Percentiles rank a stretch among this genome's conserved stretches.
Evolutionary conservation across 2,888 invertebrate genomes (phyloP).

Genomic region (Craniophora ligustri): DNA sequence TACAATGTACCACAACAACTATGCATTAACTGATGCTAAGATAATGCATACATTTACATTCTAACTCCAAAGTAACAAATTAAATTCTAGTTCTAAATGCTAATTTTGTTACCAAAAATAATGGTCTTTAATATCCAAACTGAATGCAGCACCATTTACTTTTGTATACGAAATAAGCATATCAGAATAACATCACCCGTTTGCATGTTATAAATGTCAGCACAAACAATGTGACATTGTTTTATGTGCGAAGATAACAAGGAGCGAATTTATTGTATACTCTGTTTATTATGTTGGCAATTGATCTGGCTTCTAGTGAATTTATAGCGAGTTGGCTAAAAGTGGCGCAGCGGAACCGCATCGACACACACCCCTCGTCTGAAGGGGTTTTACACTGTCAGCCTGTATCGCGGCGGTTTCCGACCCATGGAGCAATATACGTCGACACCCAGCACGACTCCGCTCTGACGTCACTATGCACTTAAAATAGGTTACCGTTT

Average conservation of each 20-base stretch:
- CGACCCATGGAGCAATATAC: conserved; percentile 52
- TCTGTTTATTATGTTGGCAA: conserved; percentile 36
- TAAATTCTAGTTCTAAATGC: conserved; percentile 25
- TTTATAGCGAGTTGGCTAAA: conserved; percentile 44
- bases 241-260: conserved; percentile 51
- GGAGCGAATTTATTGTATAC: conserved; percentile 45
- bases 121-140: conserved; percentile 2
- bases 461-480: conserved; percentile 49
- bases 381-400: conserved; percentile 45
- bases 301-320: conserved; percentile 46
- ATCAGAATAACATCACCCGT: conserved; percentile 41
- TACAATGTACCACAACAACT: conserved; percentile 23
- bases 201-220: conserved; percentile 42
- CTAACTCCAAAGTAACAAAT: conserved; percentile 29
- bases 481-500: conserved; percentile 52
- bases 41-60: conserved; percentile 45
- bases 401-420: conserved; percentile 50
- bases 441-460: conserved; percentile 36
- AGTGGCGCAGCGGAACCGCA: conserved; percentile 40
- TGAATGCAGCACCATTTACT: conserved; percentile 23
- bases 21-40: conserved; percentile 28
- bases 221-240: conserved; percentile 45
- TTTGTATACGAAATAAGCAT: conserved; percentile 38
- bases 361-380: conserved; percentile 42
- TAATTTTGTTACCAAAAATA: conserved; percentile 23